Evolutionary conservation across 1,140 invertebrate genomes (phyloP).

Genomic region (Brachionus koreanus): DNA sequence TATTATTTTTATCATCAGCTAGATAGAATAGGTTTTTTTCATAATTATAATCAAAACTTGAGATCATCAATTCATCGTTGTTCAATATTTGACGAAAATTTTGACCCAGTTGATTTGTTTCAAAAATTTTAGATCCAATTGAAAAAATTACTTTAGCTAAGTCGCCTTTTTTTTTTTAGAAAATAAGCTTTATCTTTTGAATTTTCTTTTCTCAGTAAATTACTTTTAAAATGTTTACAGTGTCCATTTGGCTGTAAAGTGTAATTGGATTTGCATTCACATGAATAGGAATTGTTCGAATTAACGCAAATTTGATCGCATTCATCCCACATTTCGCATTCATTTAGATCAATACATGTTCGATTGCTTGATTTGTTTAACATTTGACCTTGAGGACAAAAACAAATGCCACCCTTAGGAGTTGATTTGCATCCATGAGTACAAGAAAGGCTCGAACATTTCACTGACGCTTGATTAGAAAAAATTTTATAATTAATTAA

Average conservation of each 20-base stretch:
- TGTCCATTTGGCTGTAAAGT: background rate
- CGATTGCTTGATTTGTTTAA: constrained; percentile 70
- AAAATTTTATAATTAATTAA: constrained; percentile 52
- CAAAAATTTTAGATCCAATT: background rate
- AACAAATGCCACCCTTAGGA: constrained; percentile 75
- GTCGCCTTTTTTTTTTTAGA: constrained; percentile 1
- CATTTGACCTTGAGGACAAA: constrained; percentile 72
- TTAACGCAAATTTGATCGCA: constrained; percentile 91
- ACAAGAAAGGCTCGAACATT: constrained; percentile 65
- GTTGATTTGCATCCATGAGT: constrained; percentile 84
- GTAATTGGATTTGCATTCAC: constrained; percentile 21
- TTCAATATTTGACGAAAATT: constrained; percentile 8
- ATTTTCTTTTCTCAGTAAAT: background rate
- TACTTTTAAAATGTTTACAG: constrained; percentile 1
- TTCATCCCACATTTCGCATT: constrained; percentile 88
- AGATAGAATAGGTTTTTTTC: constrained; percentile 14
- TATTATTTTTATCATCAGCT: constrained; percentile 29
- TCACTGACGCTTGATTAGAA: background rate
- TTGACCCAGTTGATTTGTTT: constrained; percentile 20
- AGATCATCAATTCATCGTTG: background rate
- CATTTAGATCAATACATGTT: constrained; percentile 83
- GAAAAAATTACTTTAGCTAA: background rate
- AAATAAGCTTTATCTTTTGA: background rate
- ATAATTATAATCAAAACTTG: constrained; percentile 30
- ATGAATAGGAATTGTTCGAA: constrained; percentile 38